Evolutionary conservation across 1,140 invertebrate species (phyloP), one percentile per base, ranked within the genome.

Genomic region (Hyles vespertilio): DNA sequence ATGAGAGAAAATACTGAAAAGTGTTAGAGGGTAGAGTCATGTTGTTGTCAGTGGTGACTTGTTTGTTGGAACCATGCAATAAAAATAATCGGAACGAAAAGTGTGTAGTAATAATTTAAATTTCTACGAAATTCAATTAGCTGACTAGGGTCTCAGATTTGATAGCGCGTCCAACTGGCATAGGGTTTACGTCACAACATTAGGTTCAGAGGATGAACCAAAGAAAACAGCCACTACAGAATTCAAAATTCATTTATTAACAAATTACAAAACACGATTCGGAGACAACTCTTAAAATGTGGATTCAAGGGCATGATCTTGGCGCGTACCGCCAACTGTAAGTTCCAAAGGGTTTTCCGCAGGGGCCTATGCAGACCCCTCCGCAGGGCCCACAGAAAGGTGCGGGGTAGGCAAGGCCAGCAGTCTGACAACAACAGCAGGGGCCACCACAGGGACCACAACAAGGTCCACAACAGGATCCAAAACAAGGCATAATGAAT

Each of bases 281-380:
- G 22, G 32, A 50, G 32, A 4, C 32, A 50, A 50, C 32, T 32
- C 32, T 50, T 5, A 47, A 47, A 47, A 5, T 47, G 4, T 45
- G n/a, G 44, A 2, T 58, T 67, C 43, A 74, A 43, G 47, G 51
- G 22, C 63, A 73, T 46, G 61, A 65, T 0, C 58, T 1, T 36
- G 69, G 59, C 3, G 68, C 40, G 51, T 60, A 79, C 6, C 77
- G 58, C 69, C 72, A 77, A 52, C 77, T 75, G 56, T 77, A 79
- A 8, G 67, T 66, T 3, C 77, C 77, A 52, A 77, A 79, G 52
- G 73, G 69, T 34, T 56, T 59, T 1, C 77, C 77, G 51, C 77
- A 77, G n/a, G 74, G 70, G 3, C 77, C 65, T 6, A 58, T 22
- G 59, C 74, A 77, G 1, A 73, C 61, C 0, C 74, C 71, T 8